phyloP scores from a whole-genome alignment of 2,113 vertebrate species.

The Rhineura floridana region DNA sequence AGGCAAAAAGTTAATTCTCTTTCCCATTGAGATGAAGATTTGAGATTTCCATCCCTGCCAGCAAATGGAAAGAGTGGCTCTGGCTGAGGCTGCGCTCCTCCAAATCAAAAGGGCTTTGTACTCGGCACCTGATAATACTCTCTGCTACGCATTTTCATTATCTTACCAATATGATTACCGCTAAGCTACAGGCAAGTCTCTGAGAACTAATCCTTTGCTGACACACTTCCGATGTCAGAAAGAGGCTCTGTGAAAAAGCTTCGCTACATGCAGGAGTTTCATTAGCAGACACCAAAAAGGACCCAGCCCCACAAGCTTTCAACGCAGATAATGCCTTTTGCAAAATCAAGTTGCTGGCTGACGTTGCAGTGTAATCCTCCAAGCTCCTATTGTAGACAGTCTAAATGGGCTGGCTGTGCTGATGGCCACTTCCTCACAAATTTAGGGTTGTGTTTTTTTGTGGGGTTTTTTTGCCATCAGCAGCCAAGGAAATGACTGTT shows the following conservation, averaged over 20 bases:
- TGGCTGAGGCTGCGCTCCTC: background rate
- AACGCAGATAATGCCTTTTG: slow-evolving; percentile 33
- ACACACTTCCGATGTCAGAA: slow-evolving; percentile 64
- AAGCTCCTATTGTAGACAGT: slow-evolving; percentile 13
- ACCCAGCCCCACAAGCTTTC: slow-evolving; percentile 27
- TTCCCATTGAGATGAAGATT: background rate
- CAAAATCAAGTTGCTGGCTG: slow-evolving; percentile 59
- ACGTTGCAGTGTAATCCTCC: slow-evolving; percentile 59
- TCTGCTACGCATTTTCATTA: slow-evolving; percentile 63
- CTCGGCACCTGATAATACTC: slow-evolving; percentile 40
- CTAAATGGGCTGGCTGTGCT: slow-evolving; percentile 18
- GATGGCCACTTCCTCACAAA: background rate
- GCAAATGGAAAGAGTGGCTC: slow-evolving; percentile 1
- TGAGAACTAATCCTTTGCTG: slow-evolving; percentile 60
- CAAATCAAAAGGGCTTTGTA: slow-evolving; percentile 52
- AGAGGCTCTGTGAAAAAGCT: slow-evolving; percentile 48
- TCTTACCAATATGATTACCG: slow-evolving; percentile 64
- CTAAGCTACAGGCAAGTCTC: slow-evolving; percentile 61
- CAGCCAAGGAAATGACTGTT: rapidly evolving
- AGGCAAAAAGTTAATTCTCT: background rate
- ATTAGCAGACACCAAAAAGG: background rate
- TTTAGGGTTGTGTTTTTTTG: background rate
- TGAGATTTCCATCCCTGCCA: background rate
- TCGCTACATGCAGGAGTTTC: background rate
- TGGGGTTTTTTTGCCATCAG: rapidly evolving